Conservation (phyloP, 2,797 vertebrate genomes). For the Thalassophryne amazonica region DNA sequence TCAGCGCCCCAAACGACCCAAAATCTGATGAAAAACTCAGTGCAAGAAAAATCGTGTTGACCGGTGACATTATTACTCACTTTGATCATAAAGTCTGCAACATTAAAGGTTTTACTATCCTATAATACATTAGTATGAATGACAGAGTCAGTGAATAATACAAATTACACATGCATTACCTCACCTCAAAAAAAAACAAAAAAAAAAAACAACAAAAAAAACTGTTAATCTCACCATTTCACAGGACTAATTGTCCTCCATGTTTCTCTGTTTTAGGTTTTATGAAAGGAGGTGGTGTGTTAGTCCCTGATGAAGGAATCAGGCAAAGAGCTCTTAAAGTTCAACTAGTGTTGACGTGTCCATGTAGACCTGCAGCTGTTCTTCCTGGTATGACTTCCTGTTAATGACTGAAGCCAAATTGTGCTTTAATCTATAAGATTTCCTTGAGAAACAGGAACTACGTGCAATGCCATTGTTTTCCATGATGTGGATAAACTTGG, state of each 20-base stretch:
- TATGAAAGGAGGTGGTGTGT: conserved; percentile 11
- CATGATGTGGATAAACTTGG: conserved; percentile 19
- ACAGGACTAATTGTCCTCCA: not conserved
- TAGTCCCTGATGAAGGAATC: conserved; percentile 6
- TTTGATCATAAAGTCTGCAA: not conserved
- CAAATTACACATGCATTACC: not conserved
- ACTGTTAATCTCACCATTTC: not conserved
- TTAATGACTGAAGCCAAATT: conserved; percentile 8
- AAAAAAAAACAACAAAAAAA: not conserved
- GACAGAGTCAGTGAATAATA: not conserved
- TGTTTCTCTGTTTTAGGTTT: conserved; percentile 35
- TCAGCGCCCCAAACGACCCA: no score
- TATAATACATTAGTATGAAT: not conserved
- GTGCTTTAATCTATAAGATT: conserved; percentile 1
- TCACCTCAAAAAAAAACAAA: not conserved
- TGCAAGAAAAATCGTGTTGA: no score
- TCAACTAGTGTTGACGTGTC: conserved; percentile 1
- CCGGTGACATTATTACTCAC: not conserved
- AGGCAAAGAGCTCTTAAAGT: conserved; percentile 1
- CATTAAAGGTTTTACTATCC: not conserved
- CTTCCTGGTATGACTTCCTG: conserved; percentile 18
- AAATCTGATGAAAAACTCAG: no score
- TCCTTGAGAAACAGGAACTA: conserved; percentile 1
- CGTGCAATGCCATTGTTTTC: conserved; percentile 43
- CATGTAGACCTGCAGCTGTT: not conserved